A percentile compares a stretch with the other conserved stretches of the same genome.
Conservation (phyloP, 1,140 invertebrate species). For the Drosophila pruinosa region DNA sequence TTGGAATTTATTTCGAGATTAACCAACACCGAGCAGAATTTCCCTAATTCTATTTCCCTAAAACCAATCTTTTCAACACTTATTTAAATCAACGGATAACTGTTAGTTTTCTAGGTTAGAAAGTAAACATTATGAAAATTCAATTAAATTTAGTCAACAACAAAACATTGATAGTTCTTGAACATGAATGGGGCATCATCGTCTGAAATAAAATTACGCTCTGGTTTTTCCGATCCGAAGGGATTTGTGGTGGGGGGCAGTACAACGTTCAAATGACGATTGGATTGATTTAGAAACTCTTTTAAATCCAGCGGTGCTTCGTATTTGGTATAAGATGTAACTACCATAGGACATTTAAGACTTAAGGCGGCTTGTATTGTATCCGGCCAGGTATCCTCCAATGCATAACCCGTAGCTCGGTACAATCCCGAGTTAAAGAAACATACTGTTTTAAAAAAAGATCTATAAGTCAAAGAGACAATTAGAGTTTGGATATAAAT, state of each 20-base stretch:
- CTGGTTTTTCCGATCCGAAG: conserved; percentile 87
- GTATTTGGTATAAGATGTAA: conserved; percentile 87
- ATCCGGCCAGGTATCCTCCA: conserved; percentile 86
- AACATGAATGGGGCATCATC: conserved; percentile 87
- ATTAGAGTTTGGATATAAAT: not conserved
- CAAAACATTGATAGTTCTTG: conserved; percentile 87
- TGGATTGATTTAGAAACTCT: conserved; percentile 83
- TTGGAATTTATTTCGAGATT: not conserved
- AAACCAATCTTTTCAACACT: not conserved
- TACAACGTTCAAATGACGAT: conserved; percentile 83
- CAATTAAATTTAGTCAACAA: conserved; percentile 69
- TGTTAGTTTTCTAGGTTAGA: not conserved
- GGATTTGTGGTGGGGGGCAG: conserved; percentile 85
- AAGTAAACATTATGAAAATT: not conserved
- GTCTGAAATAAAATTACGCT: conserved; percentile 89
- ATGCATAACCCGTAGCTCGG: conserved; percentile 85
- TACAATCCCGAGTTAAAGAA: conserved; percentile 89
- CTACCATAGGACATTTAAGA: conserved; percentile 84
- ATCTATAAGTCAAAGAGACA: not conserved
- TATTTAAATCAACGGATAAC: not conserved
- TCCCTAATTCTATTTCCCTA: not conserved
- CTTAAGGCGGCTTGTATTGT: conserved; percentile 85
- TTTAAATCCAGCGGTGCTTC: conserved; percentile 86
- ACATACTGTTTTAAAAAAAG: conserved; percentile 84
- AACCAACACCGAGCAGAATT: not conserved